Percentiles rank a stretch among this genome's conserved stretches.
phyloP scores from a whole-genome alignment of 2,113 vertebrate species.

The Calypte anna region DNA sequence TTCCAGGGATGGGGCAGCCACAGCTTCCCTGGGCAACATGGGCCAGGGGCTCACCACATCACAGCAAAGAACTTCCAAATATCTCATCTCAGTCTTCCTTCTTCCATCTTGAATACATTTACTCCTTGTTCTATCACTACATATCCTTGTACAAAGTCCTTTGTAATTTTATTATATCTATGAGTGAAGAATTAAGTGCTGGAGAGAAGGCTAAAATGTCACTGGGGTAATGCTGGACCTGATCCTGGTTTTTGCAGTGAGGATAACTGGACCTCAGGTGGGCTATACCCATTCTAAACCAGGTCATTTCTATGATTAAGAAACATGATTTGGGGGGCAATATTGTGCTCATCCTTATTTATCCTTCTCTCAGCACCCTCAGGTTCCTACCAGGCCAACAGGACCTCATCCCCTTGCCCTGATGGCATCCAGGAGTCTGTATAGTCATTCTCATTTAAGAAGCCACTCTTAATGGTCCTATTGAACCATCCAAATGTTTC shows the following conservation, averaged over 20 bases:
- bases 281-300: background rate
- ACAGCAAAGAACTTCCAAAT: too few species aligned
- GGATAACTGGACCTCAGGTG: rapidly evolving
- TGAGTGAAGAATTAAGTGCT: background rate
- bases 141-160: too few species aligned
- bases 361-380: rapidly evolving
- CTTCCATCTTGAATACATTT: too few species aligned
- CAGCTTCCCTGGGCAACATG: too few species aligned
- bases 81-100: too few species aligned
- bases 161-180: background rate
- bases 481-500: background rate
- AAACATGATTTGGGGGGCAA: background rate
- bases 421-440: background rate
- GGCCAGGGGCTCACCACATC: too few species aligned
- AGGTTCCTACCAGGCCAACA: background rate
- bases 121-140: too few species aligned
- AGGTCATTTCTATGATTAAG: rapidly evolving
- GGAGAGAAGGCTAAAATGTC: background rate
- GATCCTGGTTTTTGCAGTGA: background rate
- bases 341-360: too few species aligned
- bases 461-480: slow-evolving; percentile 39
- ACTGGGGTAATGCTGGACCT: background rate
- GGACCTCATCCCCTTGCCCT: background rate
- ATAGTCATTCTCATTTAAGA: background rate
- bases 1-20: too few species aligned